A percentile compares a stretch with the other conserved stretches of the same genome.
These are phyloP conservation scores for Atrina japonica DNA, from an alignment of 2,888 invertebrate genomes.

Conservation along the genomic window DNA sequence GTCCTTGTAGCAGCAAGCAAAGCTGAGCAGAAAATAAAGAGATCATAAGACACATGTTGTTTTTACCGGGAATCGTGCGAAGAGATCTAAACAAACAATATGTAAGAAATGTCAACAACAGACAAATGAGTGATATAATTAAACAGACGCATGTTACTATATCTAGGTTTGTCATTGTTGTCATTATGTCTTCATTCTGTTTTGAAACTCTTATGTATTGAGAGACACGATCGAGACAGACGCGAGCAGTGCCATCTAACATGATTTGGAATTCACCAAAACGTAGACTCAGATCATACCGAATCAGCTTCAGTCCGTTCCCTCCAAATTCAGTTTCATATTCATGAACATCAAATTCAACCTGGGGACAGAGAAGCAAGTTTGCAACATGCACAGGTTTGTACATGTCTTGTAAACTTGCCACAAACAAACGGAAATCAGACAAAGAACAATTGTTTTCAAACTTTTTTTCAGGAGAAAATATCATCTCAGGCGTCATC, in stretches of 20 bases:
- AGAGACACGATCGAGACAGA: no score
- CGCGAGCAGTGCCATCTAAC: no score
- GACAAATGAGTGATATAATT: slow-evolving; percentile 48
- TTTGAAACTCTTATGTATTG: no score
- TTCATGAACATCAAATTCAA: no score
- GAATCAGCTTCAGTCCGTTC: no score
- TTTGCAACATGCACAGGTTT: no score
- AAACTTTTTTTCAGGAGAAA: neutral
- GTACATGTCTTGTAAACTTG: no score
- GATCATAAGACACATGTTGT: slow-evolving; percentile 54
- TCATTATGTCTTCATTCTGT: neutral
- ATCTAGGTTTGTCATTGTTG: neutral
- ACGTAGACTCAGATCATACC: no score
- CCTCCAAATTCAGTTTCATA: neutral
- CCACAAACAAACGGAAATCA: neutral
- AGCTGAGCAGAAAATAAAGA: slow-evolving; percentile 54
- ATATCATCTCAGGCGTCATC: neutral
- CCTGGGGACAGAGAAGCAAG: no score
- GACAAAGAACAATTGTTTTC: neutral
- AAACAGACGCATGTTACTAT: slow-evolving; percentile 35
- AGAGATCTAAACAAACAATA: slow-evolving; percentile 52
- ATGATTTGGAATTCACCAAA: no score
- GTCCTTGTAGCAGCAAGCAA: slow-evolving; percentile 41
- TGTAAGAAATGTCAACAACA: slow-evolving; percentile 50
- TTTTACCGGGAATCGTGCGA: slow-evolving; percentile 56